These are phyloP conservation scores for Panagrolaimus sp. DNA, from an alignment of 1,140 invertebrate genomes.

Conservation along the genomic window DNA sequence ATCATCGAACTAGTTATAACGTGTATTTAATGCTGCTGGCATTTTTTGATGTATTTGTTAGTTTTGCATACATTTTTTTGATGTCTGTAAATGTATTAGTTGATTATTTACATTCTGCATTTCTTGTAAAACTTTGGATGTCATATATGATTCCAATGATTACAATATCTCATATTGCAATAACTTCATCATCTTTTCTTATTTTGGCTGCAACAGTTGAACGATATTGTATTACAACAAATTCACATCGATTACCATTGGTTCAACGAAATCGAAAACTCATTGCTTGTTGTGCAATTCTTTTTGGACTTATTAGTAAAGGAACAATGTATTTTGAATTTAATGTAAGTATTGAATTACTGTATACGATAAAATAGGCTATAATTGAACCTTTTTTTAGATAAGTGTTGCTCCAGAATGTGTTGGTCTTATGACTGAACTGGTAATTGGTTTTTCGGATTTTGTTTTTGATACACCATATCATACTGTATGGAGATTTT, in stretches of 20 bases:
- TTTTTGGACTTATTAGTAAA: slow-evolving; percentile 52
- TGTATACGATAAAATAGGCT: background rate
- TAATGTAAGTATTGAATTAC: slow-evolving; percentile 35
- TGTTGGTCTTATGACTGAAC: slow-evolving; percentile 43
- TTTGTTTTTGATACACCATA: slow-evolving; percentile 25
- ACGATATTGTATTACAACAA: slow-evolving; percentile 46
- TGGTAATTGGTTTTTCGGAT: slow-evolving; percentile 27
- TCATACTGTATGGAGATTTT: slow-evolving; percentile 15
- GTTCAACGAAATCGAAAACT: slow-evolving; percentile 43
- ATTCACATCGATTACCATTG: slow-evolving; percentile 23
- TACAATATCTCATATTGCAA: slow-evolving; percentile 53
- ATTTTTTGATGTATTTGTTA: slow-evolving; percentile 54
- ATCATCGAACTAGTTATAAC: slow-evolving; percentile 47
- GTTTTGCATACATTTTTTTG: slow-evolving; percentile 46
- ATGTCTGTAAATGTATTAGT: slow-evolving; percentile 53
- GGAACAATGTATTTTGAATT: slow-evolving; percentile 51
- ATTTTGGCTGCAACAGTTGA: slow-evolving; percentile 55
- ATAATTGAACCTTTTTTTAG: slow-evolving; percentile 32
- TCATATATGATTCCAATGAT: slow-evolving; percentile 53
- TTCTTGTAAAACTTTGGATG: slow-evolving; percentile 32
- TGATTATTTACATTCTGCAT: slow-evolving; percentile 42
- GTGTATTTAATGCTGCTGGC: slow-evolving; percentile 52
- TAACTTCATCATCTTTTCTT: slow-evolving; percentile 51
- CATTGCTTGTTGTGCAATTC: slow-evolving; percentile 42
- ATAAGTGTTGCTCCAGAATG: slow-evolving; percentile 42